Base-by-base conservation (phyloP, 2,113 vertebrate species). In the Podocnemis expansa region DNA sequence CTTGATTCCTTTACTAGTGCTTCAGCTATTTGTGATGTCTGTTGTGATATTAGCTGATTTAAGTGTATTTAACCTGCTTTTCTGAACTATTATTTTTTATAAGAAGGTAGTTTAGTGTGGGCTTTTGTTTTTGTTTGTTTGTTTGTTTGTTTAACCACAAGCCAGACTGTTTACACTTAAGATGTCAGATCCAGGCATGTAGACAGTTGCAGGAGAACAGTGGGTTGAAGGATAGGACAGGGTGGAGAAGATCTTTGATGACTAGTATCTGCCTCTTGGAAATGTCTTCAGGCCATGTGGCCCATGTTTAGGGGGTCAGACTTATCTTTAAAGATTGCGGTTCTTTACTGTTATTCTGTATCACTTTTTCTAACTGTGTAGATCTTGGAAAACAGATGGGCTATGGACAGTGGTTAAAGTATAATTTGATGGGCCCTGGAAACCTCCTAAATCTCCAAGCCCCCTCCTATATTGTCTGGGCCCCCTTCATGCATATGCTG, bases 161-260 rank as follows among this genome's bases (percentile, higher is more conserved):
- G 19, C 47, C 78, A 10, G 84, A 58, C 19, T 52, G 43, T 73
- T 91, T 96, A 95, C 85, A 76, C 27, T 47, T 91, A 88, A 80
- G 82, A 31, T 47, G 76, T 80, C 58, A 29, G 75, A 94, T 93
- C 80, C 87, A 95, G 95, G 81, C 51, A 91, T 94, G 85, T 13
- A 85, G 91, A 16, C 80, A 87, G 67, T 96, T 97, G 87, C 54
- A 89, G 89, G 96, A 96, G 85, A 95, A 84, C 75, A 54, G 60
- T 91, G 91, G 94, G 91, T 97, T 91, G 80, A 96, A 95, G 90
- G 89, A 80, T 75, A 87, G 78, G 78, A 14, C 0, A 52, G 90
- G 67, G 67, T 92, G 82, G 87, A 88, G 93, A 81, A 54, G 25
- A 60, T 51, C 85, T 84, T 91, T 93, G 76, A 89, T 0, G 1